Conservation (phyloP, 2,797 vertebrate species). For the Eurystomus glaucurus region DNA sequence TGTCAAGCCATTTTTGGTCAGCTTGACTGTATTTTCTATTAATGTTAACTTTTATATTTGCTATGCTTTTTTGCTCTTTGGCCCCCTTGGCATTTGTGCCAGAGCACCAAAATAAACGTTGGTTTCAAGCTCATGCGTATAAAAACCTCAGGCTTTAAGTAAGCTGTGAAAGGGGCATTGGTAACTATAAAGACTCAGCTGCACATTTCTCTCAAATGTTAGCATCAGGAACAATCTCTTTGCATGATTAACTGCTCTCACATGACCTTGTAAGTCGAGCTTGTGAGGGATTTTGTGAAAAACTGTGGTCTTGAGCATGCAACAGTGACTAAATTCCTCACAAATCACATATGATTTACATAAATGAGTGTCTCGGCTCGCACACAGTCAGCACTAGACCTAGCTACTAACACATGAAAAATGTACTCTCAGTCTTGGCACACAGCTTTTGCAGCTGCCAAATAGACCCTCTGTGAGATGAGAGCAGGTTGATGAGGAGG, state of each 20-base stretch:
- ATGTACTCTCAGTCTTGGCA: constrained; percentile 51
- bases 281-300: constrained; percentile 11
- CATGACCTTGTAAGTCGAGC: not conserved
- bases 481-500: constrained; percentile 47
- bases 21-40: not conserved
- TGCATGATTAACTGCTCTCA: constrained; percentile 25
- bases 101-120: not conserved
- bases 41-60: not conserved
- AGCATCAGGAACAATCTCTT: not conserved
- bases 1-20: not conserved
- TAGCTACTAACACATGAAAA: constrained; percentile 52
- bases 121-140: not conserved
- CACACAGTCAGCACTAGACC: constrained; percentile 12
- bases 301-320: not conserved
- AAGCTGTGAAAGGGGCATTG: not conserved
- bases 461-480: not conserved
- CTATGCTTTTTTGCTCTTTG: fast-evolving
- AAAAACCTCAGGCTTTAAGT: not conserved
- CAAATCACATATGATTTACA: constrained; percentile 33
- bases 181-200: not conserved
- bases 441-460: constrained; percentile 44
- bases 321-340: constrained; percentile 26
- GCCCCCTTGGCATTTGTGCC: not conserved
- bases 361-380: not conserved
- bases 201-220: not conserved